Evolutionary conservation across 2,797 vertebrate genomes (phyloP).

Genomic region (Erithacus rubecula): DNA sequence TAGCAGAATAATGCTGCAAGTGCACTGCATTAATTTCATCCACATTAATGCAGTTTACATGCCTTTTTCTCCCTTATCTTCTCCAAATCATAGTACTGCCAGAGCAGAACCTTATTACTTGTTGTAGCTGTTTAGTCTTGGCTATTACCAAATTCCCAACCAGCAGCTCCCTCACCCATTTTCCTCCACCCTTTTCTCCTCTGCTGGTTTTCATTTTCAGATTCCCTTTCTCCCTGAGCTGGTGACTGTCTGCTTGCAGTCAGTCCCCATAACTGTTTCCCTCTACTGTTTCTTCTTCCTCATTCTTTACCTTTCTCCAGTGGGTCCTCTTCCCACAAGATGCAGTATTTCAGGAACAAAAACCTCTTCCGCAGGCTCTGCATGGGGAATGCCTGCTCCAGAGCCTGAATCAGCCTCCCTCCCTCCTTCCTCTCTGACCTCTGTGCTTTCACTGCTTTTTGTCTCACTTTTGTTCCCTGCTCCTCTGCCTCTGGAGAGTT

Average conservation of each 20-base stretch:
- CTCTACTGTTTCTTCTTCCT: background rate
- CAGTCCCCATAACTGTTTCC: background rate
- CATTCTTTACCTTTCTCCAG: background rate
- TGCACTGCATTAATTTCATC: too few relatives aligned
- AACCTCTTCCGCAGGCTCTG: accelerated
- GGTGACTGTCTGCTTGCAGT: background rate
- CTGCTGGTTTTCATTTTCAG: background rate
- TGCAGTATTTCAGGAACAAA: background rate
- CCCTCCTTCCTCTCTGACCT: background rate
- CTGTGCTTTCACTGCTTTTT: background rate
- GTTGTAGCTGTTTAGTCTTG: background rate
- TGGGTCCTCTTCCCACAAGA: background rate
- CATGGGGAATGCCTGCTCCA: background rate
- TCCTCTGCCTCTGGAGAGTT: background rate
- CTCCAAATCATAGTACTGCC: background rate
- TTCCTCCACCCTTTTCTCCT: background rate
- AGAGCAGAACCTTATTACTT: background rate
- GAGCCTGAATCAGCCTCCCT: background rate
- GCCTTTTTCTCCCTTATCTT: background rate
- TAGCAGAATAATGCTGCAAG: background rate
- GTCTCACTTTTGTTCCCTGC: background rate
- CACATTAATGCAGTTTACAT: background rate
- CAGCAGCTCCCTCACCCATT: background rate
- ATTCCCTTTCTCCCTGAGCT: background rate
- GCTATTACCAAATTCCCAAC: accelerated